Conservation (phyloP, 2,113 vertebrate species). For the Callionymus lyra region DNA sequence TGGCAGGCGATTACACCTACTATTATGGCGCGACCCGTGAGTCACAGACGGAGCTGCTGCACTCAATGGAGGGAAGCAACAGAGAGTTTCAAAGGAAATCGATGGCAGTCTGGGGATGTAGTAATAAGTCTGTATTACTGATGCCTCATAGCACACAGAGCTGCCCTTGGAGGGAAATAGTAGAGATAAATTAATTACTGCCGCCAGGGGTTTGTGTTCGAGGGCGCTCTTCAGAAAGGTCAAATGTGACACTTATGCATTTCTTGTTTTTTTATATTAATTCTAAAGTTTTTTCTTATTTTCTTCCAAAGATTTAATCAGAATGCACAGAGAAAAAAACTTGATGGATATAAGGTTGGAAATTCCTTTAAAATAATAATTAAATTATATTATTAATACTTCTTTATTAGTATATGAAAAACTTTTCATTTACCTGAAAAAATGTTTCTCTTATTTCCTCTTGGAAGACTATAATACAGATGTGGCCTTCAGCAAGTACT, state of each 20-base stretch:
- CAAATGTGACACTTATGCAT: not conserved
- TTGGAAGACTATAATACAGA: no score
- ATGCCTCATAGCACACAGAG: conserved; percentile 10
- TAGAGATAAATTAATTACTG: conserved; percentile 18
- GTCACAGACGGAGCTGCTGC: conserved; percentile 15
- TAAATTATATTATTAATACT: no score
- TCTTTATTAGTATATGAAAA: no score
- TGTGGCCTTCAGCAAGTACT: no score
- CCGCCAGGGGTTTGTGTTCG: conserved; percentile 1
- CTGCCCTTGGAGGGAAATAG: conserved; percentile 4
- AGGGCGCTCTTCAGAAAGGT: not conserved
- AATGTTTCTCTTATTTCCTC: no score
- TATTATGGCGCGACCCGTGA: conserved; percentile 16
- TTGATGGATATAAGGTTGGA: no score
- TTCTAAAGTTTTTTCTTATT: not conserved
- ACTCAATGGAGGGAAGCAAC: conserved; percentile 3
- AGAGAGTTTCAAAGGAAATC: conserved; percentile 11
- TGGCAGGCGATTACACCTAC: conserved; percentile 18
- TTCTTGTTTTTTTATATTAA: conserved; percentile 1
- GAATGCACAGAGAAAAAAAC: not conserved
- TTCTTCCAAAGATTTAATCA: not conserved
- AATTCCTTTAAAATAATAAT: no score
- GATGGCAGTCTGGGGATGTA: conserved; percentile 18
- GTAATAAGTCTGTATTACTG: conserved; percentile 31
- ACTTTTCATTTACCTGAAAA: no score